These are phyloP conservation scores for Lontra canadensis DNA, from an alignment of 2,113 vertebrate species.

Conservation along the genomic window DNA sequence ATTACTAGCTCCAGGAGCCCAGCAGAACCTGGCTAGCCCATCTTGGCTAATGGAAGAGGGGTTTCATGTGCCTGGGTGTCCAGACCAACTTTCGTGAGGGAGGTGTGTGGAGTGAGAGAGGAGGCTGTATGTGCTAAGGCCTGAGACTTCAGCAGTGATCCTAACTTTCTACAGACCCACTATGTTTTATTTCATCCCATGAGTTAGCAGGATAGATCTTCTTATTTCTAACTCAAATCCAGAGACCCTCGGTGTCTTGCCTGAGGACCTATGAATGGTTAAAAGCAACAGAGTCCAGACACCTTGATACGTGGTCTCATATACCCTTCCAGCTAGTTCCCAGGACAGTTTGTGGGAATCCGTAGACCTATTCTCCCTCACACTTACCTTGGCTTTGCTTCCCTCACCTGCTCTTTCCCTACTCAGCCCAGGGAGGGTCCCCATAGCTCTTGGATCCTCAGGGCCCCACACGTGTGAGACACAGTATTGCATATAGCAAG, in stretches of 20 bases:
- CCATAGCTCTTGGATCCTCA: background rate
- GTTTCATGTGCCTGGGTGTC: too few relatives aligned
- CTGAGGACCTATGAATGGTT: background rate
- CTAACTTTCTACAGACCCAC: background rate
- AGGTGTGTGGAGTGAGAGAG: too few relatives aligned
- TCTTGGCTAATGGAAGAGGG: background rate
- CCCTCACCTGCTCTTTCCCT: background rate
- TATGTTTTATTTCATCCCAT: background rate
- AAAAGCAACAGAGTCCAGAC: background rate
- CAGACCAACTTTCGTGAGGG: background rate
- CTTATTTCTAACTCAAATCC: background rate
- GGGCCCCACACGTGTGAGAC: background rate
- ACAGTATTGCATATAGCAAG: background rate
- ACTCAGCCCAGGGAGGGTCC: background rate
- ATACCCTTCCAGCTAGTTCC: background rate
- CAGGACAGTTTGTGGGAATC: background rate
- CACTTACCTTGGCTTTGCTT: background rate
- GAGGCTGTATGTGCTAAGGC: background rate
- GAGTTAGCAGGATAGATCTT: background rate
- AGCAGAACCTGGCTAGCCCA: rapidly evolving
- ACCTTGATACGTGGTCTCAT: background rate
- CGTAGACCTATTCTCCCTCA: rapidly evolving
- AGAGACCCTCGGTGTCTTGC: background rate
- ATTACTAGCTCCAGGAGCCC: background rate
- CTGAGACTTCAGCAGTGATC: background rate